Conservation (phyloP, 2,888 invertebrate genomes). For the Polietes domitor region DNA sequence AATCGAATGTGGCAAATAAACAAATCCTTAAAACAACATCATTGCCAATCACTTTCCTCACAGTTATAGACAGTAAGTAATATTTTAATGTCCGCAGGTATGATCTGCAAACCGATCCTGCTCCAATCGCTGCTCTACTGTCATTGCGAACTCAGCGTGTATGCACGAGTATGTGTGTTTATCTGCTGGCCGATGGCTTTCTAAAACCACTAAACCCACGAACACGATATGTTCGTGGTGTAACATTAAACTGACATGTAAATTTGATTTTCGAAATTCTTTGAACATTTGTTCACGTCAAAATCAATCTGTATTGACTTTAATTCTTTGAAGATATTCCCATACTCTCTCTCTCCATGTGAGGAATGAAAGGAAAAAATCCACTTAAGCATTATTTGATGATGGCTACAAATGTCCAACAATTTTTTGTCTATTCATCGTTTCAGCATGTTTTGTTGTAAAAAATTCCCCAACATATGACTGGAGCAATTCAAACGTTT, state of each 20-base stretch:
- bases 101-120: background rate
- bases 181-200: background rate
- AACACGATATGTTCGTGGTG: no score
- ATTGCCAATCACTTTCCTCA: background rate
- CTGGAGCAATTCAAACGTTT: background rate
- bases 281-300: slow-evolving; percentile 9
- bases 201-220: background rate
- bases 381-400: background rate
- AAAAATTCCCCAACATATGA: background rate
- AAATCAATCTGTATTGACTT: background rate
- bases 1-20: background rate
- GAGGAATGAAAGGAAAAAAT: background rate
- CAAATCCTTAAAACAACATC: background rate
- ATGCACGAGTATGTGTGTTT: background rate
- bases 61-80: background rate
- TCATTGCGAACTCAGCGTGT: background rate
- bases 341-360: background rate
- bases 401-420: background rate
- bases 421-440: background rate
- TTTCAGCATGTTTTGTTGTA: background rate
- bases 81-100: background rate
- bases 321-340: background rate
- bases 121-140: no score
- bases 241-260: slow-evolving; percentile 5
- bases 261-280: slow-evolving; percentile 11